Evolutionary conservation across 92 coral and sea anemone genomes (phyloP), one percentile per base, ranked within the genome.

Genomic region (Palythoa grandiflora): DNA sequence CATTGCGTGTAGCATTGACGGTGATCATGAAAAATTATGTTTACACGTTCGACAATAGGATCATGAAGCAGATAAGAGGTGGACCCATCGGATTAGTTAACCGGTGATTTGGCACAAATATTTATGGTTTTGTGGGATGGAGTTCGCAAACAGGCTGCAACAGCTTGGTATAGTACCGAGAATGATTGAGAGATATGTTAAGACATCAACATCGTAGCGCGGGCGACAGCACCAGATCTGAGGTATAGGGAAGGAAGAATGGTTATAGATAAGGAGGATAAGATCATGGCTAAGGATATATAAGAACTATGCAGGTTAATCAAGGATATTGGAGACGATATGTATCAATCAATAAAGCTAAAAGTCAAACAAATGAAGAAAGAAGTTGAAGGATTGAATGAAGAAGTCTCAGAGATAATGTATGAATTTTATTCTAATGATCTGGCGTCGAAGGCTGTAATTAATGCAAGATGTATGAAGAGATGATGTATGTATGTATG

Each of bases 21-120:
- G 90, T 78, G 78, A 63, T 78, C 50, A 87, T 87, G 78, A 77
- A 87, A 14, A 87, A 66, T 35, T 79, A 87, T 78, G 90, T 78
- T 5, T 86, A 71, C 73, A 86, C 89, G 17, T 86, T 86, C 71
- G 17, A 52, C 77, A 86, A 59, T 16, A 10, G 78, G 78, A 87
- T 66, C 85, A 78, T 15, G 40, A 80, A 55, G 20, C 71, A 80
- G 51, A 59, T 60, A 2, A 59, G 7, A 59, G 85, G 51, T 9
- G 85, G 85, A 9, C 48, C 73, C 3, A 28, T 28, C 28, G 28
- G 28, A 0, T 28, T 28, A 28, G 28, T 28, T 28, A 28, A 28
- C 28, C 10, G 66, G 88, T 35, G 21, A 70, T 74, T 84, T 84
- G 78, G 88, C 88, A 21, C 80, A 84, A 71, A 38, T 37, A 28